Conservation (phyloP, 2,888 invertebrate genomes). For the Junonia oenone region DNA sequence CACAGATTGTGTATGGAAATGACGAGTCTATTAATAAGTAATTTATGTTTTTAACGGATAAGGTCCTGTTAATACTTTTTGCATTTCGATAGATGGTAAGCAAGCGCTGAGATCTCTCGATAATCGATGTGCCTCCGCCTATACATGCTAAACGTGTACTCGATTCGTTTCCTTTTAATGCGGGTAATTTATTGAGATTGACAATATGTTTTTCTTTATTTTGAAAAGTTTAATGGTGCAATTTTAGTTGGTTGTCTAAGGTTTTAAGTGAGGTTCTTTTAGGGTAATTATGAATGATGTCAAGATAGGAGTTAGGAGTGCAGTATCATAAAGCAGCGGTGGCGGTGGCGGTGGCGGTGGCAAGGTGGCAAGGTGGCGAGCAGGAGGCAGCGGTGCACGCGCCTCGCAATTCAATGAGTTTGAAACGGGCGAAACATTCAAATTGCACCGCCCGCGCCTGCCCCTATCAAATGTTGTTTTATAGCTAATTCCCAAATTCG, state of each 20-base stretch:
- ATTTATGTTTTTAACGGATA: constrained; percentile 17
- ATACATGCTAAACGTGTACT: not conserved
- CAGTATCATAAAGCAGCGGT: constrained; percentile 17
- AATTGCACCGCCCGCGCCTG: constrained; percentile 76
- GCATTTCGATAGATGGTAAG: constrained; percentile 1
- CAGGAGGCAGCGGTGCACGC: constrained; percentile 54
- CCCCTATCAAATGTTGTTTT: constrained; percentile 80
- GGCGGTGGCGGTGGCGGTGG: constrained; percentile 20
- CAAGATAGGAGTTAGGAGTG: not conserved
- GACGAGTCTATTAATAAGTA: constrained; percentile 28
- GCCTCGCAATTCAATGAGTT: constrained; percentile 71
- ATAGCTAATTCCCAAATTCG: constrained; percentile 80
- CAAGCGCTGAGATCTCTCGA: not conserved
- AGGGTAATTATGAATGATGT: not conserved
- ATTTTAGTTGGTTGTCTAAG: not conserved
- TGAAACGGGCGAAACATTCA: constrained; percentile 72
- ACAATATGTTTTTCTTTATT: not conserved
- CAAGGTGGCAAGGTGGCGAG: constrained; percentile 20
- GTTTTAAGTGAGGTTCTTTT: not conserved
- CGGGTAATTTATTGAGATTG: not conserved
- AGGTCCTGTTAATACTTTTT: constrained; percentile 14
- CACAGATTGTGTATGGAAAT: constrained; percentile 31
- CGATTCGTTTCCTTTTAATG: not conserved
- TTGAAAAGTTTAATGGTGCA: not conserved
- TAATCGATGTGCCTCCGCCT: not conserved